Base-by-base conservation (phyloP, 2,888 invertebrate species). In the Coelopa pilipes region DNA sequence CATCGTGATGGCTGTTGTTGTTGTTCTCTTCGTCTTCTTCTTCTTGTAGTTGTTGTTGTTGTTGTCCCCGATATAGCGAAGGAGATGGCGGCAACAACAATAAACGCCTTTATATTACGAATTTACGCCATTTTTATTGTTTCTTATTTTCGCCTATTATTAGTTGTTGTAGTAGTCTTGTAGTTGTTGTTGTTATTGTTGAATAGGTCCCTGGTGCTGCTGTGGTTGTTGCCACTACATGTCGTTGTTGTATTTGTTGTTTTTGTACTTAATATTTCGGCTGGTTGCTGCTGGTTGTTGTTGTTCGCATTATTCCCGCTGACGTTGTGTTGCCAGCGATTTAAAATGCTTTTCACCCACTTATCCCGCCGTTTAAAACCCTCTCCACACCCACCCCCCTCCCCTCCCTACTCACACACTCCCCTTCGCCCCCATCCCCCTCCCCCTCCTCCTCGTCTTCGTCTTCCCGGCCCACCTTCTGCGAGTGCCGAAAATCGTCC, bases 81-180 rank as follows among this genome's bases (percentile, higher is more conserved):
- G 4, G 7, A 34, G n/a, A n/a, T n/a, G n/a, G 63, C 19, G 17
- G 46, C n/a, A 46, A 46, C n/a, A 47, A 45, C 15, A 65, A 45
- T 65, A 65, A 65, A 65, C 65, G 65, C 65, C 65, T 46, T 65
- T 47, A 47, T 65, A 17, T 46, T 65, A 24, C 65, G 46, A 65
- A 65, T 45, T 45, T 65, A n/a, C 65, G 65, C 65, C 65, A 65
- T 65, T 65, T 65, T 46, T 59, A 59, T 59, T 34, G 34, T 19
- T 15, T 21, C 19, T 19, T 59, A 19, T 59, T 19, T 21, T 21
- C 9, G 57, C n/a, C 9, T 21, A 59, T 59, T 59, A 21, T 59
- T 12, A 11, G 7, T 34, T 34, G 34, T 34, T 34, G 34, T 34
- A 34, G 34, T 2, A 34, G 19, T 59, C 12, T 34, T 4, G 34